phyloP scores from a whole-genome alignment of 1,140 invertebrate genomes.

The Probaryconus sp. region DNA sequence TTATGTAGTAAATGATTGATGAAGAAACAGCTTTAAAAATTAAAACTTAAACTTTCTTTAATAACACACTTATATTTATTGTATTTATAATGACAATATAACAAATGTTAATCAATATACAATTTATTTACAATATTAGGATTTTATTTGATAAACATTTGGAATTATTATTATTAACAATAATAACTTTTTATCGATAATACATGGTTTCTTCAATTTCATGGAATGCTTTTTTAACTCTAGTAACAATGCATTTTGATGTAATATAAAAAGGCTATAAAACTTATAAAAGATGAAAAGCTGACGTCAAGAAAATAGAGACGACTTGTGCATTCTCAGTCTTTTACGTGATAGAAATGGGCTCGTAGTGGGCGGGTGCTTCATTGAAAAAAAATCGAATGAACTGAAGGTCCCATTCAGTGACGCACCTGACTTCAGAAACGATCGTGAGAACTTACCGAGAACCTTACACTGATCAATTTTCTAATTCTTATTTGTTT shows the following conservation, averaged over 20 bases:
- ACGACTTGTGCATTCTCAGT: conserved; percentile 33
- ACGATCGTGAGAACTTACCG: conserved; percentile 62
- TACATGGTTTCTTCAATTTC: background rate
- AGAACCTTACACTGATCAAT: conserved; percentile 49
- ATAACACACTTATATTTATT: too few species aligned
- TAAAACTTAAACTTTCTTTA: too few species aligned
- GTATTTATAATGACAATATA: too few species aligned
- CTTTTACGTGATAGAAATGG: conserved; percentile 63
- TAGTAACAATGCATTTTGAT: too few species aligned
- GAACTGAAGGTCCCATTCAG: conserved; percentile 59
- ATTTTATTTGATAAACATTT: too few species aligned
- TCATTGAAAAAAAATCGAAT: conserved; percentile 67
- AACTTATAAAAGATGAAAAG: conserved; percentile 28
- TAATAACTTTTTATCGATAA: background rate
- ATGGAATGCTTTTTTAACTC: background rate
- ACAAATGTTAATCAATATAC: too few species aligned
- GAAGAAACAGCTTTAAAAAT: too few species aligned
- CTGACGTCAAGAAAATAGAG: conserved; percentile 21
- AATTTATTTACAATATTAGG: too few species aligned
- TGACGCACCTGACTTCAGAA: conserved; percentile 63
- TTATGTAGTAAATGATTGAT: too few species aligned
- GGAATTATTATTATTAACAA: too few species aligned
- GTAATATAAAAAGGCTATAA: conserved; percentile 13
- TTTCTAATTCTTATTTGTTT: conserved; percentile 30
- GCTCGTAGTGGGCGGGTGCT: conserved; percentile 70